Evolutionary conservation across 2,113 vertebrate genomes (phyloP).

Genomic region (Syrrhaptes paradoxus): DNA sequence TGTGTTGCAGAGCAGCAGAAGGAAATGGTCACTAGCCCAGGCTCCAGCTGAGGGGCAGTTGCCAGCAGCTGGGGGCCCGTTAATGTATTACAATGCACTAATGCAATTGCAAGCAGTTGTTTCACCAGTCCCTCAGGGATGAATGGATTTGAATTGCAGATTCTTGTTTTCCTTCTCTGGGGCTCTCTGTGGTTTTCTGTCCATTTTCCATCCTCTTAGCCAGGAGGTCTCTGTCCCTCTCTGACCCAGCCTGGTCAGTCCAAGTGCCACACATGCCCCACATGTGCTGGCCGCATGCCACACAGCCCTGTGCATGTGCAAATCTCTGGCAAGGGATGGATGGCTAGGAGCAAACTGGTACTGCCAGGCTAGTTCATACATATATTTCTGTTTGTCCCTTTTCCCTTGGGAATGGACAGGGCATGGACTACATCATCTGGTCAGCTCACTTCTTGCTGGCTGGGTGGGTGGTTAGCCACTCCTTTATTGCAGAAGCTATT

Average conservation of each 20-base stretch:
- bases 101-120: slow-evolving; percentile 46
- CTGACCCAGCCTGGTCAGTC: background rate
- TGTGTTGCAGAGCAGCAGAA: background rate
- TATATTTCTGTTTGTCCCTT: background rate
- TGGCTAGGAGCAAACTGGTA: background rate
- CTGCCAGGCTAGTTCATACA: background rate
- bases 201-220: background rate
- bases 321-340: background rate
- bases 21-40: background rate
- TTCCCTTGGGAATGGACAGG: background rate
- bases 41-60: background rate
- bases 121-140: background rate
- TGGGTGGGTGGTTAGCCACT: background rate
- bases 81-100: slow-evolving; percentile 54
- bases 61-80: slow-evolving; percentile 3
- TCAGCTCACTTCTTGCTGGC: background rate
- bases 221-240: background rate
- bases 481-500: background rate
- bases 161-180: background rate
- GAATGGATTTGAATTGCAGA: slow-evolving; percentile 41
- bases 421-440: background rate
- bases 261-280: accelerated
- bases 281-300: accelerated
- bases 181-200: background rate
- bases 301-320: accelerated